Evolutionary conservation across 1,140 invertebrate genomes (phyloP), one percentile per base, ranked within the genome.

Genomic region (Homalodisca vitripennis): DNA sequence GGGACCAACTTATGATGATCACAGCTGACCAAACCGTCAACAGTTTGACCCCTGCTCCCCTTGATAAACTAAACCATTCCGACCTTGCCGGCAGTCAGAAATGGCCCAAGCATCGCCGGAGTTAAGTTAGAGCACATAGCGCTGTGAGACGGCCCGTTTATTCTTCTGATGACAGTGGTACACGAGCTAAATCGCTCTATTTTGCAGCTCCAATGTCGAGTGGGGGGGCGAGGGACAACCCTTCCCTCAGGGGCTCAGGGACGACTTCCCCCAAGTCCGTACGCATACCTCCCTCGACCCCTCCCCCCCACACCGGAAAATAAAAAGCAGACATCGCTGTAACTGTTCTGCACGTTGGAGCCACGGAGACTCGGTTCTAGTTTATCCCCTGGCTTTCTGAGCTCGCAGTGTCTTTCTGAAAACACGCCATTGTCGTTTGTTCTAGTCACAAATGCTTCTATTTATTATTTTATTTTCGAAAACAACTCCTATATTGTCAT

Each of bases 291-390:
- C n/a, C n/a, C n/a, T n/a, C n/a, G n/a, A n/a, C n/a, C n/a, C n/a
- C n/a, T n/a, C n/a, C n/a, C n/a, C n/a, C n/a, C 55, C 55, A 6
- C 55, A 13, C 55, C 27, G n/a, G n/a, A 30, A 60, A 60, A 60
- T 60, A 60, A 60, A 60, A 60, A 27, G 24, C 55, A 60, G 55
- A 60, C 55, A 60, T 60, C 55, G 24, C 55, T 22, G 22, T 51
- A 51, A 51, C 48, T 51, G 48, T 51, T 51, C n/a, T 3, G n/a
- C 14, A 22, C 3, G 29, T 60, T 27, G n/a, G 22, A n/a, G 27
- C 22, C 2, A 3, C 3, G 55, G 13, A 22, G 55, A 26, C 55
- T 60, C 55, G 3, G 55, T 13, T 26, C 26, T 60, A 60, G 22
- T 60, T 60, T 60, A 60, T 60, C 27, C 24, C 29, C 29, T 60